Conservation (phyloP, 2,797 vertebrate genomes). For the Podargus strigoides region DNA sequence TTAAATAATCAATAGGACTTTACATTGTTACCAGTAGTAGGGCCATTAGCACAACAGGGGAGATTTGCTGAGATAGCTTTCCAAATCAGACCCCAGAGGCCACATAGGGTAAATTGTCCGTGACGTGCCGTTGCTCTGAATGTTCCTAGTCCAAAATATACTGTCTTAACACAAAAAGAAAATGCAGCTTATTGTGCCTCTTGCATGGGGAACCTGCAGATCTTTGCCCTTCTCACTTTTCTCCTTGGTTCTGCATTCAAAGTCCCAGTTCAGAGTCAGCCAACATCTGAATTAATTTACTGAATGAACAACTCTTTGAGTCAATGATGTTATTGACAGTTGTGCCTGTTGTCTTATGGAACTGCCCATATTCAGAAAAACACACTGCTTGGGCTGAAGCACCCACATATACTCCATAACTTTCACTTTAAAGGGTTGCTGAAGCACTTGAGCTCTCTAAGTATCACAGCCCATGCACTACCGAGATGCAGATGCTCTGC, state of each 20-base stretch:
- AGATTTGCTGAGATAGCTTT: not conserved
- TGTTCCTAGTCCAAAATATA: not conserved
- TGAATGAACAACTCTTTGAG: not conserved
- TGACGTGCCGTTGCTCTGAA: not conserved
- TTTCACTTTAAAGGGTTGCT: not conserved
- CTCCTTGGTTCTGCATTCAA: not conserved
- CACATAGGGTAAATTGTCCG: not conserved
- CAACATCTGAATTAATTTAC: not conserved
- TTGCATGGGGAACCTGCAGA: not conserved
- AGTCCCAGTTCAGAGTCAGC: not conserved
- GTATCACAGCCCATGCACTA: accelerated
- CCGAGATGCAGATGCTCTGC: not conserved
- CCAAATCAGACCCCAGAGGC: not conserved
- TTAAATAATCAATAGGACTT: conserved; percentile 29
- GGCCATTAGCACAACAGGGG: not conserved
- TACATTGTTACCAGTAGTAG: not conserved
- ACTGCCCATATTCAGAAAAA: not conserved
- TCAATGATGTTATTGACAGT: accelerated
- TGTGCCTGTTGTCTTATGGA: not conserved
- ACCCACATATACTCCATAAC: not conserved
- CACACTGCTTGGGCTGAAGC: not conserved
- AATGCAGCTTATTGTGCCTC: not conserved
- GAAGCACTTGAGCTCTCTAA: not conserved
- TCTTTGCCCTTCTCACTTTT: not conserved
- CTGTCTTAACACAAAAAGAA: not conserved